Base-by-base conservation (phyloP, 2,888 invertebrate genomes). In the Cistogaster globosa region DNA sequence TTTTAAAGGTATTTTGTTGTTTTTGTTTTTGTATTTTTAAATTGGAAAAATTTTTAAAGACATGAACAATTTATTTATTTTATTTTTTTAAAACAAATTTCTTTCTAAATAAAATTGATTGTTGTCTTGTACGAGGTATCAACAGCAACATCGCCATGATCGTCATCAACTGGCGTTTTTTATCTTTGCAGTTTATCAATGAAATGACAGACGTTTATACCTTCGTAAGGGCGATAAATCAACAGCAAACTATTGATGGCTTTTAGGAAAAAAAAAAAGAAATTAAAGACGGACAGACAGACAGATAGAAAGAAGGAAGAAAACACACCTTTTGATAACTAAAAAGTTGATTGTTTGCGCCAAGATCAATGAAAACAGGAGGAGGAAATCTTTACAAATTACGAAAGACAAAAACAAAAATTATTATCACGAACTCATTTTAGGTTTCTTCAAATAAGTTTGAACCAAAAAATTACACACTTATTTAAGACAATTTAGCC, bases 401-500 rank as follows among this genome's bases (percentile, higher is more conserved):
- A 79, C 78, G 69, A 63, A 69, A 65, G 26, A 26, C 53, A 45
- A 67, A 42, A 42, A 42, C n/a, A n/a, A 53, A 18, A 32, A 32
- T 76, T 74, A 72, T 84, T 81, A 84, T 84, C 84, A 74, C 67
- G 76, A 72, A 81, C 72, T 76, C 62, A 81, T 81, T 77, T 81
- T 80, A 45, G 62, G 71, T 76, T 63, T 69, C 48, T 53, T 60
- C 22, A 65, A 69, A 74, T 57, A 69, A 69, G 18, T 65, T 74
- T 22, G 51, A 69, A 71, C n/a, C 71, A 51, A 62, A 48, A n/a
- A 82, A 85, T 85, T 85, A 82, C 82, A 82, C 75, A 85, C 75
- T 77, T 71, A 85, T 82, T 79, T 71, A 82, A 85, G 85, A 42
- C 78, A 82, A 85, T 85, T 78, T 82, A 78, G 78, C 82, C 85